These are phyloP conservation scores for Pocota personata DNA, from an alignment of 2,888 invertebrate species.

Conservation along the genomic window DNA sequence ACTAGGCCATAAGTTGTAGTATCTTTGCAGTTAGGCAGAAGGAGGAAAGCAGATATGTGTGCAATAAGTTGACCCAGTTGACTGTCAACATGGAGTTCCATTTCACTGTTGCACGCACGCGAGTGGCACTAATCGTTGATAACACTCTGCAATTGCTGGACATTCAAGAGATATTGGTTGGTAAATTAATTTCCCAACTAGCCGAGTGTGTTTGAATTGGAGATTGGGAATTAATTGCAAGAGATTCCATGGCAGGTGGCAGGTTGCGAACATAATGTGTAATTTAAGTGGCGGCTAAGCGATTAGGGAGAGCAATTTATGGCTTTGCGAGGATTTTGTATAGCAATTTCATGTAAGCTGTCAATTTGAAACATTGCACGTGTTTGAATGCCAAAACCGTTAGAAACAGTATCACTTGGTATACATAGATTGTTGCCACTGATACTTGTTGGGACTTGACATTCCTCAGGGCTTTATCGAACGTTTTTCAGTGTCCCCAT, in stretches of 20 bases:
- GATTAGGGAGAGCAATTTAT: conserved; percentile 65
- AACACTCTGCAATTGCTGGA: conserved; percentile 38
- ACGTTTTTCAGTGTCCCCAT: neutral
- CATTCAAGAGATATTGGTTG: conserved; percentile 28
- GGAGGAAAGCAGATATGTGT: conserved; percentile 33
- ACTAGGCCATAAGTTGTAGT: conserved; percentile 66
- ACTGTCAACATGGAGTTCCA: conserved; percentile 62
- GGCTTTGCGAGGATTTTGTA: conserved; percentile 17
- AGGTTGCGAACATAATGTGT: conserved; percentile 55
- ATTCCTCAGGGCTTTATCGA: neutral
- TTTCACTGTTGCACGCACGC: conserved; percentile 62
- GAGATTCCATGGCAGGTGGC: conserved; percentile 60
- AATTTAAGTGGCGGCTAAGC: conserved; percentile 55
- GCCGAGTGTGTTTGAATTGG: conserved; percentile 1
- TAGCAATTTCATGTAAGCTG: conserved; percentile 51
- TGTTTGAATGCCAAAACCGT: conserved; percentile 28
- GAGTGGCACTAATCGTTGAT: conserved; percentile 58
- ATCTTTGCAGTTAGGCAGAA: conserved; percentile 50
- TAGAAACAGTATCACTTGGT: conserved; percentile 6
- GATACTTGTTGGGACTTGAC: neutral
- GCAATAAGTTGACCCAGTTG: conserved; percentile 68
- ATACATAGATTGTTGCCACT: neutral
- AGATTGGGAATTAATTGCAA: conserved; percentile 62
- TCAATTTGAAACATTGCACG: conserved; percentile 30
- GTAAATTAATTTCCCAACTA: conserved; percentile 46